Conservation (phyloP, 2,797 vertebrate species). For the Pogoniulus pusillus region DNA sequence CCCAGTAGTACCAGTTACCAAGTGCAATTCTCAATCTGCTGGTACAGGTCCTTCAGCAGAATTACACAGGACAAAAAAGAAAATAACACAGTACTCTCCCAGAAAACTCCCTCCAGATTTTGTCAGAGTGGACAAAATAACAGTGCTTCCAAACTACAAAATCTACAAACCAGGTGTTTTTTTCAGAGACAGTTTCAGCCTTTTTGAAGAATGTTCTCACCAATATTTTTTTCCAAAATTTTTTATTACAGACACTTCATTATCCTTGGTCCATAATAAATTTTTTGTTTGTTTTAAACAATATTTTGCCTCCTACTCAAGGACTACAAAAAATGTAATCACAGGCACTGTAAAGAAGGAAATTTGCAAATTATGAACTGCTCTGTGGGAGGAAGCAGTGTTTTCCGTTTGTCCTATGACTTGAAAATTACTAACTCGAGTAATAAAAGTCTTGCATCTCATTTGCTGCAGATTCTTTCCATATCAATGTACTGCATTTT, state of each 20-base stretch:
- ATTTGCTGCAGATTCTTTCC: not conserved
- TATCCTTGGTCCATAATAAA: not conserved
- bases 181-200: not conserved
- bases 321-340: not conserved
- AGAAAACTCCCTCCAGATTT: not conserved
- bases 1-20: not conserved
- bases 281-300: not conserved
- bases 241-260: not conserved
- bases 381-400: not conserved
- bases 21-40: not conserved
- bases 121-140: not conserved
- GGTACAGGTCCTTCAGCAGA: not conserved
- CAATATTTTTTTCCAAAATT: not conserved
- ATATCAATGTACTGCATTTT: not conserved
- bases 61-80: not conserved
- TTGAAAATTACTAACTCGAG: slow-evolving; percentile 22
- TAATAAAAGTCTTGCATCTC: slow-evolving; percentile 17
- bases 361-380: not conserved
- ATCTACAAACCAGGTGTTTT: not conserved
- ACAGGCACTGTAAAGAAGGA: not conserved
- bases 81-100: not conserved
- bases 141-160: not conserved
- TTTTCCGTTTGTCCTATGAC: not conserved
- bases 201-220: not conserved
- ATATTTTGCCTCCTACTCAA: not conserved